Percentiles rank a stretch among this genome's conserved stretches.
These are phyloP conservation scores for Drosophila pandora DNA, from an alignment of 1,140 invertebrate species.

Conservation along the genomic window DNA sequence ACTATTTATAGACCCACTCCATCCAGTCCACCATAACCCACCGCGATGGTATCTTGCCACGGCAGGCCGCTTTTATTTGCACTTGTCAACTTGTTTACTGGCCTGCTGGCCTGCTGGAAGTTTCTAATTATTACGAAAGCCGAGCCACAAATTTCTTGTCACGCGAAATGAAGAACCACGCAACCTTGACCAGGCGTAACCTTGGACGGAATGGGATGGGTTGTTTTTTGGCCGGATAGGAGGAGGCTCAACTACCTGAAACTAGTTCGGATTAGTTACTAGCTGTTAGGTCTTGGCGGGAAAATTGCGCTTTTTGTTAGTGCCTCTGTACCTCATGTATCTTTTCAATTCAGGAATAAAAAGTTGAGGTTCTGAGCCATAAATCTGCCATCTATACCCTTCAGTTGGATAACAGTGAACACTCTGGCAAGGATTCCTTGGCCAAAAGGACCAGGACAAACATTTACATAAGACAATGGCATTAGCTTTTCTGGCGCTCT, in stretches of 20 bases:
- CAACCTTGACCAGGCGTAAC: slow-evolving; percentile 51
- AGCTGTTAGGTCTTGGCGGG: not conserved
- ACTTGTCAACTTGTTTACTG: slow-evolving; percentile 60
- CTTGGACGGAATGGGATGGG: slow-evolving; percentile 10
- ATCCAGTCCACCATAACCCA: not conserved
- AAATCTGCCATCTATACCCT: slow-evolving; percentile 27
- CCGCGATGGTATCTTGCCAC: slow-evolving; percentile 29
- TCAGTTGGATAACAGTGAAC: slow-evolving; percentile 11
- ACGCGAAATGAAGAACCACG: slow-evolving; percentile 31
- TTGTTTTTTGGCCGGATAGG: not conserved
- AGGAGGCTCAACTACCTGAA: slow-evolving; percentile 8
- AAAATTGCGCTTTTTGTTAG: not conserved
- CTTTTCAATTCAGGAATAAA: no score
- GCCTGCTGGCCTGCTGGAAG: slow-evolving; percentile 34
- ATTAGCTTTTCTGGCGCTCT: slow-evolving; percentile 12
- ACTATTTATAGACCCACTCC: slow-evolving; percentile 47
- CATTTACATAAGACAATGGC: slow-evolving; percentile 50
- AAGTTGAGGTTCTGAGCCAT: slow-evolving; percentile 3
- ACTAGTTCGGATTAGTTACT: slow-evolving; percentile 18
- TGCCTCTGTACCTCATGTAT: no score
- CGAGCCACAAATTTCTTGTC: slow-evolving; percentile 40
- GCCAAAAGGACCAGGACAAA: slow-evolving; percentile 27
- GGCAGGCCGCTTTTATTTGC: slow-evolving; percentile 37
- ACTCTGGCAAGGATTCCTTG: slow-evolving; percentile 8
- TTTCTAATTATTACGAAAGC: slow-evolving; percentile 35